Percentiles rank a stretch among this genome's conserved stretches.
phyloP scores from a whole-genome alignment of 2,113 vertebrate genomes.

The Paramormyrops kingsleyae region DNA sequence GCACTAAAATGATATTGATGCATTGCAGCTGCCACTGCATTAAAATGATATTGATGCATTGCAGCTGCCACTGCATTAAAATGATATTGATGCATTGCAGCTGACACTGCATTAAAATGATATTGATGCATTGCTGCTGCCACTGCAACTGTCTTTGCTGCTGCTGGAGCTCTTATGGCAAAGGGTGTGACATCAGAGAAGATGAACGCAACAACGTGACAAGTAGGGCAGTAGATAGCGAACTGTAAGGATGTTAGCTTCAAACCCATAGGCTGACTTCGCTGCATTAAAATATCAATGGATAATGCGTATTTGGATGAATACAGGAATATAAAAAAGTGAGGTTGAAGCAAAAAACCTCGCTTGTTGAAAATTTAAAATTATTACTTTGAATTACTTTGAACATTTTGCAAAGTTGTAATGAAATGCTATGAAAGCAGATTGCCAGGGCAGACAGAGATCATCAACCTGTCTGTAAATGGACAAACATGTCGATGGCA shows the following conservation, averaged over 20 bases:
- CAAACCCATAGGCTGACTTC: background rate
- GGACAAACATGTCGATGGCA: background rate
- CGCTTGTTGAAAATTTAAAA: background rate
- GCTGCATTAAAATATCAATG: background rate
- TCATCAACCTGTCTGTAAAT: background rate
- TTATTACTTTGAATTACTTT: background rate
- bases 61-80: background rate
- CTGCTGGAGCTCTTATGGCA: background rate
- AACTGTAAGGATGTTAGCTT: background rate
- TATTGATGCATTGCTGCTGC: background rate
- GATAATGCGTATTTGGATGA: background rate
- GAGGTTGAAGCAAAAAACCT: background rate
- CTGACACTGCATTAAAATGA: background rate
- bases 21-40: background rate
- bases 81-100: background rate
- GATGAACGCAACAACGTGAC: background rate
- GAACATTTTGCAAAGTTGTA: background rate
- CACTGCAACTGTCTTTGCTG: background rate
- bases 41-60: background rate
- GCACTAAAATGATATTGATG: background rate
- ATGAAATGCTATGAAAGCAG: background rate
- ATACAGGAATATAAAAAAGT: background rate
- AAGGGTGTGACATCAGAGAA: background rate
- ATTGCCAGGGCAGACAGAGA: background rate
- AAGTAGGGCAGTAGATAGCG: background rate